Evolutionary conservation across 2,113 vertebrate species (phyloP), one percentile per base, ranked within the genome.

Genomic region (Oncorhynchus keta): DNA sequence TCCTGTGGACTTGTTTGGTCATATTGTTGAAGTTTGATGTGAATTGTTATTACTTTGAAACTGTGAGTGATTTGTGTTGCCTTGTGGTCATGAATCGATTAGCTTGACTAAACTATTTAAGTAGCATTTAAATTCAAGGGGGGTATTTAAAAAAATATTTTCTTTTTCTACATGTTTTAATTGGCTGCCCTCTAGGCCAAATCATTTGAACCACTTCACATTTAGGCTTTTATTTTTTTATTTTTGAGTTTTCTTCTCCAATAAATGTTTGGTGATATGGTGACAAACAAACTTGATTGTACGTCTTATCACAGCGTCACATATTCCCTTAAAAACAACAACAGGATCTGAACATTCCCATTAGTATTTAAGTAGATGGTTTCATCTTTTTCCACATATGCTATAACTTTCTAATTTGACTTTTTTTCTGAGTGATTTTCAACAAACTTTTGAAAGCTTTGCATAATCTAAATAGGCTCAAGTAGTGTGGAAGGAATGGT

Each of bases 201-300:
- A 32, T 57, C 13, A 62, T 32, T 35, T 68, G 18, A 84, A 76
- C 62, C 72, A 73, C 65, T 70, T 82, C 79, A 64, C 77, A 75
- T 87, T 88, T 82, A 61, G 85, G 81, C 78, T 75, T 73, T 48
- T 72, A 81, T 84, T 77, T 28, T 68, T 68, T 39, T 1, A 1
- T 32, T 9, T 35, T 14, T 67, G 65, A 14, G 20, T 30, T 30
- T 68, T 68, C 32, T 68, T 39, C 8, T 68, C 16, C 32, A 20
- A 69, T 73, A 76, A 82, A 80, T 86, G 86, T 84, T 70, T 75
- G 70, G 81, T 79, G 70, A 78, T 70, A 45, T 74, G 68, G 86
- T 39, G 76, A 24, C 61, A 73, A 83, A 83, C 70, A 28, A 3
- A 26, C 26, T 12, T 75, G 26, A 67, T 16, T 18, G 20, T 26